Evolutionary conservation across 1,140 invertebrate species (phyloP).

Genomic region (Frieseomelitta varia): DNA sequence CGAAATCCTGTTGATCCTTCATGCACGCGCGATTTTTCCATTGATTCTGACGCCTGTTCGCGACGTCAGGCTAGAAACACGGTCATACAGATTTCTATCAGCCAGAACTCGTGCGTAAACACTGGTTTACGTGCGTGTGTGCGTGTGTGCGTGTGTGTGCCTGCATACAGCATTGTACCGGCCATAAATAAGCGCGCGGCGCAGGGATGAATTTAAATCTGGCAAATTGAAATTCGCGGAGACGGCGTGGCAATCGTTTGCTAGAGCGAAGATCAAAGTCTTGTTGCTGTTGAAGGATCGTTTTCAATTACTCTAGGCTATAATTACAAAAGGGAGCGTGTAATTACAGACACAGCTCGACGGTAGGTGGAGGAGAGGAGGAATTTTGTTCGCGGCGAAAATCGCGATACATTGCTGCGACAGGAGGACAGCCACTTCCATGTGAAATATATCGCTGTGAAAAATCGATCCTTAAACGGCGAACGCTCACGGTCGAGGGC

Average conservation of each 20-base stretch:
- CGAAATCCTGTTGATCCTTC: conserved; percentile 1
- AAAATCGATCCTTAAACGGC: conserved; percentile 7
- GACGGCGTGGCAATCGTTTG: not conserved
- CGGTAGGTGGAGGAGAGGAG: no score
- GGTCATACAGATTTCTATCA: not conserved
- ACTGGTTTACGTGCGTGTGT: not conserved
- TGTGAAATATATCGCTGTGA: conserved; percentile 5
- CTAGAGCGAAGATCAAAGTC: conserved; percentile 2
- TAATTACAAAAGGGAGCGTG: not conserved
- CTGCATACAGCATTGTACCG: no score
- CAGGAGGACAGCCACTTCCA: not conserved
- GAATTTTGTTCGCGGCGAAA: conserved; percentile 31
- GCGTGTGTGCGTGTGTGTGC: no score
- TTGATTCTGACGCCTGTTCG: not conserved
- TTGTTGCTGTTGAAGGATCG: not conserved
- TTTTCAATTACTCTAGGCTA: conserved; percentile 28
- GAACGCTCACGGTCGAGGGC: not conserved
- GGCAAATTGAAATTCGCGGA: conserved; percentile 3
- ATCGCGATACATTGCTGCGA: conserved; percentile 1
- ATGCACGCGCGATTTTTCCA: not conserved
- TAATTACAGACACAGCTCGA: conserved; percentile 25
- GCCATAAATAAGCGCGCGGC: not conserved
- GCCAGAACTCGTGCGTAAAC: not conserved
- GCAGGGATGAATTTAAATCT: conserved; percentile 1
- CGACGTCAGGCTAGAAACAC: not conserved